Evolutionary conservation across 2,888 invertebrate species (phyloP).

Genomic region (Ichneumon xanthorius): DNA sequence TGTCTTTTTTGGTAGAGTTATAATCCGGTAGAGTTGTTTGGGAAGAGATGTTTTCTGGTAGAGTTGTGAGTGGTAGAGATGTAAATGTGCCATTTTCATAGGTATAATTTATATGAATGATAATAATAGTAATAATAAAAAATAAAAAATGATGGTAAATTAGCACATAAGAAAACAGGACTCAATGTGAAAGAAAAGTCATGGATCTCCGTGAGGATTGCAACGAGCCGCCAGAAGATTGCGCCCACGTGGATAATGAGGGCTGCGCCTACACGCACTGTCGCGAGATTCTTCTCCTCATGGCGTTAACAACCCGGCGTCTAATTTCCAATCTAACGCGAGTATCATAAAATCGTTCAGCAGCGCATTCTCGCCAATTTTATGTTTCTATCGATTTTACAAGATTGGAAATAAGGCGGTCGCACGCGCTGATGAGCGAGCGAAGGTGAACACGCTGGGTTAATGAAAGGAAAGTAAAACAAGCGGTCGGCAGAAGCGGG

Average conservation of each 20-base stretch:
- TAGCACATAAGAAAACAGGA: neutral
- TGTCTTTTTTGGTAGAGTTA: no score
- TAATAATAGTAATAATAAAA: neutral
- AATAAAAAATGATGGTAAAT: neutral
- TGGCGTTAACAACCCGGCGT: slow-evolving; percentile 1
- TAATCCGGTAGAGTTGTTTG: no score
- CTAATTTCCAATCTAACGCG: slow-evolving; percentile 17
- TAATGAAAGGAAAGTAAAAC: slow-evolving; percentile 15
- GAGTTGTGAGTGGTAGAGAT: no score
- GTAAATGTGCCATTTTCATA: no score
- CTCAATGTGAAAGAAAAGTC: slow-evolving; percentile 3
- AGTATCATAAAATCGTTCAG: neutral
- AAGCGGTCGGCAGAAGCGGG: neutral
- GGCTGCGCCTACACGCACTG: slow-evolving; percentile 10
- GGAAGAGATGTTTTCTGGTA: no score
- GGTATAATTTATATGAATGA: neutral
- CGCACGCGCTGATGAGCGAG: slow-evolving; percentile 20
- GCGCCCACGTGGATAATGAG: slow-evolving; percentile 28
- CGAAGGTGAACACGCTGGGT: slow-evolving; percentile 3
- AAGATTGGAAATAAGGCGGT: slow-evolving; percentile 23
- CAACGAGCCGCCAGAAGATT: neutral
- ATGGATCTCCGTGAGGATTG: neutral
- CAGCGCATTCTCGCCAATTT: neutral
- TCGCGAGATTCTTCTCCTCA: slow-evolving; percentile 4
- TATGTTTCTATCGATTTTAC: slow-evolving; percentile 8